Evolutionary conservation across 2,113 vertebrate genomes (phyloP).

Genomic region (Aptenodytes forsteri): DNA sequence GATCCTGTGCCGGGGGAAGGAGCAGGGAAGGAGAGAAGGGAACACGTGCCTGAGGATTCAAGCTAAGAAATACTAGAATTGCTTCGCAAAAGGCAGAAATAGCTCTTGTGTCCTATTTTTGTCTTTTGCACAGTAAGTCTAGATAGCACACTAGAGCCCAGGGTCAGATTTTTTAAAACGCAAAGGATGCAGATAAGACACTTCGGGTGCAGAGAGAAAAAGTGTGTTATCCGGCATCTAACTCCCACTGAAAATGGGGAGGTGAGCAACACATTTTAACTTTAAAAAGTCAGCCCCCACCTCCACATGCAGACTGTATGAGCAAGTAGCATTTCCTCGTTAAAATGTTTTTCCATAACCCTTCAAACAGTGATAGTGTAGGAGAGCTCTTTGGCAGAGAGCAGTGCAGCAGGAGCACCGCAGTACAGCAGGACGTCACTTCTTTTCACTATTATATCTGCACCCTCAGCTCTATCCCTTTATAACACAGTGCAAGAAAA

Average conservation of each 20-base stretch:
- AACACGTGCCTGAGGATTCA: neutral
- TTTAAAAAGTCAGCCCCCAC: neutral
- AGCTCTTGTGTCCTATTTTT: neutral
- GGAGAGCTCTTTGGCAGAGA: neutral
- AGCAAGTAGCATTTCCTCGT: neutral
- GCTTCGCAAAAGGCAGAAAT: neutral
- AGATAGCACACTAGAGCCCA: neutral
- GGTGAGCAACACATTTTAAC: neutral
- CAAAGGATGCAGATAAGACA: neutral
- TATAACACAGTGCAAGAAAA: neutral
- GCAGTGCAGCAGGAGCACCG: neutral
- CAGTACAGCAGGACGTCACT: accelerated
- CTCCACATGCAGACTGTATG: neutral
- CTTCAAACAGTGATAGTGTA: neutral
- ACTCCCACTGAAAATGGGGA: neutral
- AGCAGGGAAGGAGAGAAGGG: neutral
- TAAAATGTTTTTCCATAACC: neutral
- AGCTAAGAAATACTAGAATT: neutral
- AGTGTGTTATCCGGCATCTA: neutral
- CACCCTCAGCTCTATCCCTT: neutral
- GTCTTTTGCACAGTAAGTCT: neutral
- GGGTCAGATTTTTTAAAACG: neutral
- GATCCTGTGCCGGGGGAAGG: neutral
- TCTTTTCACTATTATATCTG: neutral
- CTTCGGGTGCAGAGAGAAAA: neutral